Evolutionary conservation across 2,113 vertebrate genomes (phyloP), one percentile per base, ranked within the genome.

Genomic region (Thymallus thymallus): DNA sequence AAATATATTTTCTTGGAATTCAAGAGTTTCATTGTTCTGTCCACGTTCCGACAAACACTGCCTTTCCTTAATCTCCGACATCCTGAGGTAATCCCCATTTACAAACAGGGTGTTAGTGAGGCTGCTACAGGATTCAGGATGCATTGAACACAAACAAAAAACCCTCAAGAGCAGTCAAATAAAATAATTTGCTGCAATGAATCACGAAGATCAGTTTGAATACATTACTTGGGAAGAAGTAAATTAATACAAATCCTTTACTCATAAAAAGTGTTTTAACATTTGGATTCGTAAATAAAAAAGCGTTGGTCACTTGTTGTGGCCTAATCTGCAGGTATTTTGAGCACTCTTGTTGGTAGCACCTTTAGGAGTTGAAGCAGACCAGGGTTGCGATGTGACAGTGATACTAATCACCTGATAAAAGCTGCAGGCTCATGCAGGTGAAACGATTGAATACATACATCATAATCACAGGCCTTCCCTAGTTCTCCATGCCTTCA

Each of bases 361-460:
- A 24, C 72, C 56, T 71, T 16, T 10, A 12, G 68, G 12, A 66
- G 45, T 62, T 78, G 78, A 61, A 80, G 73, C 45, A 69, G 23
- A 71, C 41, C 16, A 46, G 51, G 68, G 58, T 68, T 85, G 83
- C 83, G 80, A 68, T 86, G 83, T 82, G 80, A 80, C 71, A 51
- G 65, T 73, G 76, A 80, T 88, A 76, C 68, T 48, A 78, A 89
- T 81, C 58, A 86, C 73, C 77, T 84, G 78, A 75, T 86, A 77
- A 76, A 82, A 76, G 80, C 78, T 7, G 12, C 1, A 20, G 73
- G 80, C 71, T 55, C 4, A 45, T 71, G 78, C 80, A 78, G 72
- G 71, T 82, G 82, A 76, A 75, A 74, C 66, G 75, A 77, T 32
- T 77, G 71, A 45, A 86, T 62, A 84, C 67, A 69, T 62, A 75